phyloP scores from a whole-genome alignment of 2,113 vertebrate species.

The Sinocyclocheilus anshuiensis region DNA sequence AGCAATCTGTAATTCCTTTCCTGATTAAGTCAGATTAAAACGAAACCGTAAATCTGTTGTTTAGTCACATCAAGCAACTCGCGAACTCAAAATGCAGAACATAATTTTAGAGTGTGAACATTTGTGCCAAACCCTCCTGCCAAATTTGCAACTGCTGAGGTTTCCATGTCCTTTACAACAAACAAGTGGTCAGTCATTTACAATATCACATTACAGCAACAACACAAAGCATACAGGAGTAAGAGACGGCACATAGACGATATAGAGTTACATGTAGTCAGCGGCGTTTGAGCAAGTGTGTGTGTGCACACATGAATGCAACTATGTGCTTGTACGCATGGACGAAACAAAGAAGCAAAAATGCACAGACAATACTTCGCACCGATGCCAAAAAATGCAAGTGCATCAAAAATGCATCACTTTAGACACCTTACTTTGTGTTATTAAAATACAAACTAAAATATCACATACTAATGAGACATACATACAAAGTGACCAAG shows the following conservation, averaged over 20 bases:
- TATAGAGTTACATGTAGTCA: constrained; percentile 29
- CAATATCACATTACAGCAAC: constrained; percentile 37
- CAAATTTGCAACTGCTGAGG: constrained; percentile 5
- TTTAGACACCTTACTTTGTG: constrained; percentile 30
- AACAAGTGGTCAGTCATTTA: constrained; percentile 26
- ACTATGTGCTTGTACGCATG: not conserved
- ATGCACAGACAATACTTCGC: constrained; percentile 45
- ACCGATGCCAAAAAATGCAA: constrained; percentile 7
- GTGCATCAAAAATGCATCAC: not conserved
- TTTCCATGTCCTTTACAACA: constrained; percentile 43
- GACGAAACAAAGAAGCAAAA: constrained; percentile 29
- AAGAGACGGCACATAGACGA: constrained; percentile 42
- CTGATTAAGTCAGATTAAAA: constrained; percentile 8
- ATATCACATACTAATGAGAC: not conserved
- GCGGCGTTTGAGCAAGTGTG: not conserved
- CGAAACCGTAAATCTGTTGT: not conserved
- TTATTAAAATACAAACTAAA: not conserved
- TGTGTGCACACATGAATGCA: not conserved
- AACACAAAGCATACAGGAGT: constrained; percentile 45
- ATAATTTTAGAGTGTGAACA: constrained; percentile 49
- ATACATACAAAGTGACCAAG: constrained; percentile 51
- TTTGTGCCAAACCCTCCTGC: constrained; percentile 43
- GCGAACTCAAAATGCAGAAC: constrained; percentile 1
- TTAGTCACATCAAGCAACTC: not conserved
- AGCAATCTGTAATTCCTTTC: constrained; percentile 8